These are phyloP conservation scores for Hepsetus odoe DNA, from an alignment of 2,113 vertebrate genomes.

Conservation along the genomic window DNA sequence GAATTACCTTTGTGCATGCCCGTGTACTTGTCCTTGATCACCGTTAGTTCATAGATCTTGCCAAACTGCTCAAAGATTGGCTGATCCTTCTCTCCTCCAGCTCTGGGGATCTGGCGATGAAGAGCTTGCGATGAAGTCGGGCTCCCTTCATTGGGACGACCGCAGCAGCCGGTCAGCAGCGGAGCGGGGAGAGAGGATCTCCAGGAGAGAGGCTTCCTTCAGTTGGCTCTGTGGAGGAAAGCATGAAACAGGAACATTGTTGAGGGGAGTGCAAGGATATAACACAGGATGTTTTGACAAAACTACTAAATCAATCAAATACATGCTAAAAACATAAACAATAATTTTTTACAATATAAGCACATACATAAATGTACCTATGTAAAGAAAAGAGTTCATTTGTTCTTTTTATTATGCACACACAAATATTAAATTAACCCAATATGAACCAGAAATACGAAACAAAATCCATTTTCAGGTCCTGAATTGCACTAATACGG, in stretches of 20 bases:
- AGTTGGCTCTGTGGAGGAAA: not conserved
- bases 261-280: not conserved
- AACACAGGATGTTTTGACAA: not conserved
- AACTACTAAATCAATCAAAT: too few species aligned
- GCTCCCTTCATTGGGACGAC: constrained; percentile 98
- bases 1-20: constrained; percentile 98
- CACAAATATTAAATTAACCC: not conserved
- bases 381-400: too few species aligned
- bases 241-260: not conserved
- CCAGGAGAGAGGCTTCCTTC: constrained; percentile 44
- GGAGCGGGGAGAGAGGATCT: constrained; percentile 54
- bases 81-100: constrained; percentile 99
- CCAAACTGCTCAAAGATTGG: constrained; percentile 99
- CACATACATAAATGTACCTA: not conserved
- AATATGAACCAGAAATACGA: not conserved
- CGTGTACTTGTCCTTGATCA: constrained; percentile 99
- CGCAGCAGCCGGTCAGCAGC: constrained; percentile 13
- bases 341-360: too few species aligned
- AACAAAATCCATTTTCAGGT: too few species aligned
- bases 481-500: too few species aligned
- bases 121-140: constrained; percentile 99
- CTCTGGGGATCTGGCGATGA: constrained; percentile 99
- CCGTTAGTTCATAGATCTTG: constrained; percentile 98
- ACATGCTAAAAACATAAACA: too few species aligned
- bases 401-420: too few species aligned